A percentile compares a stretch with the other conserved stretches of the same genome.
Evolutionary conservation across 1,140 invertebrate species (phyloP).

Genomic region (Drosophila virilis): DNA sequence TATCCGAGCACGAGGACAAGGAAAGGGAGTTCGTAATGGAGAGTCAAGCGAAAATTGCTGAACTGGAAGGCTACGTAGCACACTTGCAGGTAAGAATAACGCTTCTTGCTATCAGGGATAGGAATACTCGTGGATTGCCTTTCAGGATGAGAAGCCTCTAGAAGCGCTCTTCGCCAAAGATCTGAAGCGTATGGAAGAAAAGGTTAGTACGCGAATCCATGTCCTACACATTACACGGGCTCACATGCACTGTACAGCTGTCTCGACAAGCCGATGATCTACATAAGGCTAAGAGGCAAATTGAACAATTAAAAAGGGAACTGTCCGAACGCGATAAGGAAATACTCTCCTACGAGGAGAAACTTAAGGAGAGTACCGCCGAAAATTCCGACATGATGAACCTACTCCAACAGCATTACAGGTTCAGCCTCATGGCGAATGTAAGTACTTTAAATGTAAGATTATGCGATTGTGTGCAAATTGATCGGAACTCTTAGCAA

Average conservation of each 20-base stretch:
- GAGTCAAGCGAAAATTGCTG: background rate
- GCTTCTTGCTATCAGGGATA: too few relatives aligned
- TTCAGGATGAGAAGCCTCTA: background rate
- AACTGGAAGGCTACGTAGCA: background rate
- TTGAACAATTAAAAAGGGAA: background rate
- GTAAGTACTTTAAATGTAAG: background rate
- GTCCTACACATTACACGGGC: background rate
- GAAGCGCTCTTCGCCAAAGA: background rate
- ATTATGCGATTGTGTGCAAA: background rate
- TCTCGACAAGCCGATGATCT: background rate
- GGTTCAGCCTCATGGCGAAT: background rate
- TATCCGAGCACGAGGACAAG: conserved; percentile 1
- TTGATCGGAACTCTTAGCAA: background rate
- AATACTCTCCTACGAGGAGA: background rate
- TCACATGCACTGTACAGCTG: background rate
- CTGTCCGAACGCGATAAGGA: background rate
- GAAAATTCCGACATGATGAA: background rate
- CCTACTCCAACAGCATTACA: background rate
- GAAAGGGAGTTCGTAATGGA: background rate
- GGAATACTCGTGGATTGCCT: background rate
- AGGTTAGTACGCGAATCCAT: background rate
- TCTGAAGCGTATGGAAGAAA: background rate
- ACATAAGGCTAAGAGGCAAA: background rate
- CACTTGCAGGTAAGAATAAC: background rate
- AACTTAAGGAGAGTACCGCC: background rate